Conservation (phyloP, 2,888 invertebrate genomes). For the Metellina segmentata region DNA sequence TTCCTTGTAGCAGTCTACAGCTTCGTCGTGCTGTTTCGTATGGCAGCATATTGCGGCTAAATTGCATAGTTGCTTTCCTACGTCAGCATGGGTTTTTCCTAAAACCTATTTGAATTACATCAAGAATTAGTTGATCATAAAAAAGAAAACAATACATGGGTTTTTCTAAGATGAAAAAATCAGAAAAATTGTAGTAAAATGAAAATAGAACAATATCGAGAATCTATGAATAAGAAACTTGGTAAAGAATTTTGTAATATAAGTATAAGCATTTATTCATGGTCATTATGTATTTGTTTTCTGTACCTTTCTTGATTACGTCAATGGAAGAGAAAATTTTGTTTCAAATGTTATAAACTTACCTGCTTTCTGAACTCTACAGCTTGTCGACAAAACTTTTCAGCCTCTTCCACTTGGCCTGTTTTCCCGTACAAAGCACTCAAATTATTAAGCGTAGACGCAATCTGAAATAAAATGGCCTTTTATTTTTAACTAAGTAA, state of each 20-base stretch:
- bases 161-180: neutral
- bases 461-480: constrained; percentile 29
- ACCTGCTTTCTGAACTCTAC: constrained; percentile 44
- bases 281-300: neutral
- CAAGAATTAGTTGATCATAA: neutral
- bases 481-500: neutral
- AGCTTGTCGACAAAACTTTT: constrained; percentile 47
- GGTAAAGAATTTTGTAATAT: neutral
- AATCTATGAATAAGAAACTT: neutral
- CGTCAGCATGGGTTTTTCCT: constrained; percentile 49
- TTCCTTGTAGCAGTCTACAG: constrained; percentile 45
- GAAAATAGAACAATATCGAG: neutral
- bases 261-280: neutral
- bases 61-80: constrained; percentile 56
- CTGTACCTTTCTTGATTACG: neutral
- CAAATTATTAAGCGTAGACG: constrained; percentile 51
- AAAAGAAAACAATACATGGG: neutral
- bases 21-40: constrained; percentile 34
- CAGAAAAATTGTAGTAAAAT: neutral
- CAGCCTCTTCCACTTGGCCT: constrained; percentile 54
- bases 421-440: constrained; percentile 54
- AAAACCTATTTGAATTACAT: constrained; percentile 23
- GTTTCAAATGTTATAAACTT: neutral
- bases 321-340: neutral
- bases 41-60: constrained; percentile 51